Conservation (phyloP, 2,888 invertebrate species). For the Amphiduros pacificus region DNA sequence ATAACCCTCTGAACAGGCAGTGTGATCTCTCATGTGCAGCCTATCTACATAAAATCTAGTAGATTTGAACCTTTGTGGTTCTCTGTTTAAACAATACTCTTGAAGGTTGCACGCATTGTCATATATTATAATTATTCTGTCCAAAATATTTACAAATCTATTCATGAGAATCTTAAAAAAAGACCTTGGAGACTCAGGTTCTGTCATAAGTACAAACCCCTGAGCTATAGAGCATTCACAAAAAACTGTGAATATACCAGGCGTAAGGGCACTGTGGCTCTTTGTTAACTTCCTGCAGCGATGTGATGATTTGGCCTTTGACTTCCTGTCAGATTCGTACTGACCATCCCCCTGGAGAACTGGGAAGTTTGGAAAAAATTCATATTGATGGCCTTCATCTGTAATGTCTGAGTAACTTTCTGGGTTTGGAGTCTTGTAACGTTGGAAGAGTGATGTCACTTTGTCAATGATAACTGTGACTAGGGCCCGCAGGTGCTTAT, state of each 20-base stretch:
- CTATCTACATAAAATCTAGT: not conserved
- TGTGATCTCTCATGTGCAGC: not conserved
- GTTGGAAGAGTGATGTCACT: not conserved
- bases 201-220: not conserved
- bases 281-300: not conserved
- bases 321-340: not conserved
- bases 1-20: not conserved
- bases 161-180: not conserved
- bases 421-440: not conserved
- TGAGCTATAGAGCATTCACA: not conserved
- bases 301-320: not conserved
- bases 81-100: not conserved
- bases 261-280: not conserved
- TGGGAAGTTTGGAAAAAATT: not conserved
- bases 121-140: not conserved
- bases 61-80: not conserved
- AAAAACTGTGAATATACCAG: not conserved
- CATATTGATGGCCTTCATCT: not conserved
- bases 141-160: not conserved
- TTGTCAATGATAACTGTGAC: not conserved
- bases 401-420: too few species aligned
- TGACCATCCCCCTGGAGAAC: not conserved
- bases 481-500: not conserved
- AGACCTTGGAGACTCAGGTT: not conserved
- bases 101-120: not conserved